Percentiles rank a stretch among this genome's conserved stretches.
Conservation (phyloP, 2,888 invertebrate species). For the Fissipunctia ypsillon region DNA sequence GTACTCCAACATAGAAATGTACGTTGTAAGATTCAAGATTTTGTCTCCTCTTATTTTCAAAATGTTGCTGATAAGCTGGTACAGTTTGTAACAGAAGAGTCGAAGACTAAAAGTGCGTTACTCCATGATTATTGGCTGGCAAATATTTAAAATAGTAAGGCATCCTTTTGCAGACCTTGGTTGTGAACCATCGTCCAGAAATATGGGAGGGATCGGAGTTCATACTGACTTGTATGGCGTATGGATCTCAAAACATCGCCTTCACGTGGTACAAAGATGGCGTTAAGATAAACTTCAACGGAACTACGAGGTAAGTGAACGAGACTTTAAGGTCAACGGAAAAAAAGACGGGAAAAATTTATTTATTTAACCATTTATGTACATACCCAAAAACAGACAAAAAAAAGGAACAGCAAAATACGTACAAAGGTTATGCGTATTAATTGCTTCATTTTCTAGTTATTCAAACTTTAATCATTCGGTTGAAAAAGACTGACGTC, state of each 20-base stretch:
- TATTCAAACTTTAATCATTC: constrained; percentile 42
- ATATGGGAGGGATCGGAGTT: constrained; percentile 94
- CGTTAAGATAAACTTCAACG: constrained; percentile 93
- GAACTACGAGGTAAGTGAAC: constrained; percentile 92
- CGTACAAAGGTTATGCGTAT: too few species aligned
- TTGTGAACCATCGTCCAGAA: constrained; percentile 86
- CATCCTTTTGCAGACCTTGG: constrained; percentile 75
- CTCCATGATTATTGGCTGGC: not conserved
- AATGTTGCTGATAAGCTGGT: not conserved
- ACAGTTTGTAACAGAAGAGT: not conserved
- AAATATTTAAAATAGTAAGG: not conserved
- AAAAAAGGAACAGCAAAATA: too few species aligned
- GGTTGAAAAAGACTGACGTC: not conserved
- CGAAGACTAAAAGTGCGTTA: not conserved
- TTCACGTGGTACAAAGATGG: constrained; percentile 96
- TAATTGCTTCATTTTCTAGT: too few species aligned
- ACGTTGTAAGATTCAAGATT: too few species aligned
- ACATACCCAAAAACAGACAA: too few species aligned
- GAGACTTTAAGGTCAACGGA: not conserved
- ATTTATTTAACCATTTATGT: too few species aligned
- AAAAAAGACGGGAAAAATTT: too few species aligned
- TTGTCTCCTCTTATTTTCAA: not conserved
- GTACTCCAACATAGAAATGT: not conserved
- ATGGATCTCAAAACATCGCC: constrained; percentile 93
- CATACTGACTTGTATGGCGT: constrained; percentile 94